phyloP scores from a whole-genome alignment of 2,888 invertebrate genomes.

The Caenorhabditis imperialis region DNA sequence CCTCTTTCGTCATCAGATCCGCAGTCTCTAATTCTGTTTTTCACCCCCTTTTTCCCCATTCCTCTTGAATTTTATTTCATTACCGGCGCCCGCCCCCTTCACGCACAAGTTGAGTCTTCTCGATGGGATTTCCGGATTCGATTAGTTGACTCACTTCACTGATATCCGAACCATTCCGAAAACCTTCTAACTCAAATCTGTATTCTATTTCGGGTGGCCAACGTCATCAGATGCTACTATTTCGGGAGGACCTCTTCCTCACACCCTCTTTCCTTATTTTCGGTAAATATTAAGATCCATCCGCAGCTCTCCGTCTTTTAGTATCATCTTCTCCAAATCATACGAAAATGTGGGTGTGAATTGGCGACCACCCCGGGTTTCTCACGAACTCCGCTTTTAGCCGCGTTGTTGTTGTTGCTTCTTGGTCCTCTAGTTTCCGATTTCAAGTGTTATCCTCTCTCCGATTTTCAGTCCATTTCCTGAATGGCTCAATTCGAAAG shows the following conservation, averaged over 20 bases:
- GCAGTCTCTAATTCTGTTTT: conserved; percentile 39
- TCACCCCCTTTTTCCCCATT: conserved; percentile 1
- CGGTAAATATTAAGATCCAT: too few relatives aligned
- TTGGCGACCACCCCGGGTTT: too few relatives aligned
- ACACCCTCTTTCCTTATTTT: conserved; percentile 10
- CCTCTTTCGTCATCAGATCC: too few relatives aligned
- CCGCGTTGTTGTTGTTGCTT: background rate
- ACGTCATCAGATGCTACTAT: conserved; percentile 47
- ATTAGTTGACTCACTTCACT: conserved; percentile 18
- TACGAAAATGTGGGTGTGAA: conserved; percentile 17
- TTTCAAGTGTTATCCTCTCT: too few relatives aligned
- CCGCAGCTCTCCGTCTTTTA: too few relatives aligned
- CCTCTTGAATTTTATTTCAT: conserved; percentile 28
- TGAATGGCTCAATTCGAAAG: too few relatives aligned
- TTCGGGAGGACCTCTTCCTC: conserved; percentile 25
- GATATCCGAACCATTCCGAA: conserved; percentile 6
- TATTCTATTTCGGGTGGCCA: conserved; percentile 28
- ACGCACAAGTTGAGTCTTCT: conserved; percentile 19
- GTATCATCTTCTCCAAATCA: too few relatives aligned
- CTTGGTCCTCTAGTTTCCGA: background rate
- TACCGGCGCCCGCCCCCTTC: conserved; percentile 28
- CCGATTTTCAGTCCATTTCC: too few relatives aligned
- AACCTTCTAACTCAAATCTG: conserved; percentile 16
- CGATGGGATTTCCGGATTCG: conserved; percentile 30
- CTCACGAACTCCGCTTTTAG: too few relatives aligned